Evolutionary conservation across 2,888 invertebrate species (phyloP).

Genomic region (Macaria notata): DNA sequence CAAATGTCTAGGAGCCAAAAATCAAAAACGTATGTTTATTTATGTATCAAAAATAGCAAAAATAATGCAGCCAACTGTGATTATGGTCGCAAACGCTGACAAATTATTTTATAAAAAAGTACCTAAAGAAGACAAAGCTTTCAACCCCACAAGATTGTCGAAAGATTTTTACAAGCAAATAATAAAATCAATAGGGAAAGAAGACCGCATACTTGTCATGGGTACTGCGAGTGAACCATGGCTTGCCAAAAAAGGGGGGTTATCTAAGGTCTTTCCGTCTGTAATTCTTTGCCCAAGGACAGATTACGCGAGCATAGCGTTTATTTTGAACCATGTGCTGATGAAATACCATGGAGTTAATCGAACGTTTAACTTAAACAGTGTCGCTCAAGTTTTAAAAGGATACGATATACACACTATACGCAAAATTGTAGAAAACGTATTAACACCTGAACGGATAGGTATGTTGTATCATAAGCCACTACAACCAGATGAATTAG

Average conservation of each 20-base stretch:
- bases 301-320: slow-evolving; percentile 83
- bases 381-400: slow-evolving; percentile 76
- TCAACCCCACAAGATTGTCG: slow-evolving; percentile 87
- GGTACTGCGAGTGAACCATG: slow-evolving; percentile 87
- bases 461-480: slow-evolving; percentile 80
- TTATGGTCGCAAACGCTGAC: slow-evolving; percentile 86
- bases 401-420: slow-evolving; percentile 80
- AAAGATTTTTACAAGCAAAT: slow-evolving; percentile 86
- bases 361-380: slow-evolving; percentile 82
- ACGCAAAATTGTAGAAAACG: slow-evolving; percentile 59
- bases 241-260: slow-evolving; percentile 69
- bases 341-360: slow-evolving; percentile 83
- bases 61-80: slow-evolving; percentile 87
- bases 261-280: slow-evolving; percentile 83
- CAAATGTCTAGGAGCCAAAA: slow-evolving; percentile 86
- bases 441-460: slow-evolving; percentile 74
- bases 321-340: slow-evolving; percentile 77
- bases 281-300: slow-evolving; percentile 78
- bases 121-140: slow-evolving; percentile 82
- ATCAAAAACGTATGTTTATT: slow-evolving; percentile 85
- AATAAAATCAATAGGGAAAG: slow-evolving; percentile 84
- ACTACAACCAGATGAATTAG: slow-evolving; percentile 74
- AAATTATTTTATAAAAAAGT: slow-evolving; percentile 87
- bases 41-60: slow-evolving; percentile 85
- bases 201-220: slow-evolving; percentile 86